Conservation (phyloP, 2,113 vertebrate genomes). For the Cranoglanis bouderius region DNA sequence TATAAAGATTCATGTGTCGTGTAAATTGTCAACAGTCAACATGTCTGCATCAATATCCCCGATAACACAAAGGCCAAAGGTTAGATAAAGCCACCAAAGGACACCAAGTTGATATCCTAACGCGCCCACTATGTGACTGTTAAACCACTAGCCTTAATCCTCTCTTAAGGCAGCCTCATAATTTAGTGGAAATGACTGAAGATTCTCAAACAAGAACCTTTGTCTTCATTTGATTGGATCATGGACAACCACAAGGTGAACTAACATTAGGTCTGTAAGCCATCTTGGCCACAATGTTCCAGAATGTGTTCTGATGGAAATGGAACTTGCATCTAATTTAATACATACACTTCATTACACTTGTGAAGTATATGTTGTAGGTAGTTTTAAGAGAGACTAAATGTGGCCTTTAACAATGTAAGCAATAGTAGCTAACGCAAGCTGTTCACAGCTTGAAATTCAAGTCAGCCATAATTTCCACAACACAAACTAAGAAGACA, state of each 20-base stretch:
- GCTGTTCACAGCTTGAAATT: conserved; percentile 8
- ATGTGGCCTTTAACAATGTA: neutral
- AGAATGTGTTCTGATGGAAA: neutral
- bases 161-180: neutral
- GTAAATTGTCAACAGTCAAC: neutral
- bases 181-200: conserved; percentile 24
- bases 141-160: conserved; percentile 8
- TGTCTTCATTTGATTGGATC: conserved; percentile 6
- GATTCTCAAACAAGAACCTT: conserved; percentile 1
- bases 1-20: neutral
- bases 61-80: neutral
- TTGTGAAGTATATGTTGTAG: neutral
- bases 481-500: neutral
- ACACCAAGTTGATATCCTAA: neutral
- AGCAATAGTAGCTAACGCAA: neutral
- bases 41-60: neutral
- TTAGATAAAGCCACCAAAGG: neutral
- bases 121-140: neutral
- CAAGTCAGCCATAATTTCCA: neutral
- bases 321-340: neutral
- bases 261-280: neutral
- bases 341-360: neutral
- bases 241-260: neutral
- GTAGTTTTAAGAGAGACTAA: neutral
- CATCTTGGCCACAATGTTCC: neutral